Conservation (phyloP, 2,113 vertebrate species). For the Piprites chloris region DNA sequence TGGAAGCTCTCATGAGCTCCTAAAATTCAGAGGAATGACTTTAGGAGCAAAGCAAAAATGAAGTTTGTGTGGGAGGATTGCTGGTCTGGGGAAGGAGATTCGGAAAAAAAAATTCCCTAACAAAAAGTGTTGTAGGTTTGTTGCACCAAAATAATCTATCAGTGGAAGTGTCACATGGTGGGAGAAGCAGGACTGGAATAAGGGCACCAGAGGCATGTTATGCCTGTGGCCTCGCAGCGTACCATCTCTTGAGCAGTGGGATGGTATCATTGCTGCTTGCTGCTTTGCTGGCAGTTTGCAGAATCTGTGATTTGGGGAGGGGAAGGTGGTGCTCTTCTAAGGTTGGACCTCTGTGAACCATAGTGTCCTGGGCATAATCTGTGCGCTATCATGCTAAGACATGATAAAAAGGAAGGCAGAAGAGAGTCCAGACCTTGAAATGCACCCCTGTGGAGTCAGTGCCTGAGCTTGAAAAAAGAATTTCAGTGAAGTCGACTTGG, state of each 20-base stretch:
- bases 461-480: background rate
- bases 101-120: fast-evolving
- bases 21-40: background rate
- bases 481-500: background rate
- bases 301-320: fast-evolving
- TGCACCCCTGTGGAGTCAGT: background rate
- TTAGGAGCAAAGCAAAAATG: background rate
- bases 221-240: background rate
- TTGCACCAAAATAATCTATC: background rate
- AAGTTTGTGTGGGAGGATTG: background rate
- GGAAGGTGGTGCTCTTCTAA: background rate
- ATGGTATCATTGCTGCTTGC: fast-evolving
- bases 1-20: background rate
- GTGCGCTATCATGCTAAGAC: background rate
- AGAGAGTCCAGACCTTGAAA: background rate
- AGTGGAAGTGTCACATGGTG: background rate
- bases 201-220: background rate
- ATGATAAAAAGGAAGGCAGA: background rate
- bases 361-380: background rate
- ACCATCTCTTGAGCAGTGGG: background rate
- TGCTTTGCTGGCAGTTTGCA: fast-evolving
- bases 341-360: background rate
- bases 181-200: background rate
- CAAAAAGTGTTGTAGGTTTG: background rate
- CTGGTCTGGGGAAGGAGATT: background rate